phyloP scores from a whole-genome alignment of 2,888 invertebrate species.

The Nasonia oneida region DNA sequence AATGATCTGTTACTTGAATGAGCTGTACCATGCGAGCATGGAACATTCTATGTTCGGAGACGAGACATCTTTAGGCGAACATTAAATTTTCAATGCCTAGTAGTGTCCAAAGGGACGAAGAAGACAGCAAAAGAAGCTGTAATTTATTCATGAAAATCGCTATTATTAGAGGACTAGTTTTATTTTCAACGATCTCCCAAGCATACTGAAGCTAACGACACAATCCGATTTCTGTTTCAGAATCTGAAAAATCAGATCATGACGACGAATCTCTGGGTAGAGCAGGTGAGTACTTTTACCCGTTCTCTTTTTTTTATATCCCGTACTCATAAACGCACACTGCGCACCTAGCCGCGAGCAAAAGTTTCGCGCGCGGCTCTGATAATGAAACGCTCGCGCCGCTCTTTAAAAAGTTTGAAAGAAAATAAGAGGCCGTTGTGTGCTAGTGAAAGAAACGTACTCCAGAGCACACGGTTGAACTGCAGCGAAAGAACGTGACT shows the following conservation, averaged over 20 bases:
- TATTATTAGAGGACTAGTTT: neutral
- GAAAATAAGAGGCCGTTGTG: neutral
- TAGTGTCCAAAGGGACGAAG: neutral
- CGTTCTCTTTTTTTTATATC: too few relatives aligned
- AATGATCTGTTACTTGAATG: neutral
- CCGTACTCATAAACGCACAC: neutral
- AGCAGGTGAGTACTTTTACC: constrained; percentile 87
- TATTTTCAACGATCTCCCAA: too few relatives aligned
- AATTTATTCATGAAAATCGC: neutral
- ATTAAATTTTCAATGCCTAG: neutral
- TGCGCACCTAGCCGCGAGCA: neutral
- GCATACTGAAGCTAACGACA: too few relatives aligned
- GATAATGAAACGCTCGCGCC: neutral
- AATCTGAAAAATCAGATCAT: constrained; percentile 99
- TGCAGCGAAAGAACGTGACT: constrained; percentile 26
- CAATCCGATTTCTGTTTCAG: constrained; percentile 82
- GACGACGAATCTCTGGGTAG: constrained; percentile 99
- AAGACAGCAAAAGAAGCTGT: neutral
- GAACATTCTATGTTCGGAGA: neutral
- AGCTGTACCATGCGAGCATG: neutral
- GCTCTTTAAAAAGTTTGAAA: neutral
- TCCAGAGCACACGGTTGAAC: neutral
- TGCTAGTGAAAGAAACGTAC: neutral
- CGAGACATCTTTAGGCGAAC: neutral
- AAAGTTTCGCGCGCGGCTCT: neutral